phyloP scores from a whole-genome alignment of 1,140 invertebrate species.

The Zophobas atratus region DNA sequence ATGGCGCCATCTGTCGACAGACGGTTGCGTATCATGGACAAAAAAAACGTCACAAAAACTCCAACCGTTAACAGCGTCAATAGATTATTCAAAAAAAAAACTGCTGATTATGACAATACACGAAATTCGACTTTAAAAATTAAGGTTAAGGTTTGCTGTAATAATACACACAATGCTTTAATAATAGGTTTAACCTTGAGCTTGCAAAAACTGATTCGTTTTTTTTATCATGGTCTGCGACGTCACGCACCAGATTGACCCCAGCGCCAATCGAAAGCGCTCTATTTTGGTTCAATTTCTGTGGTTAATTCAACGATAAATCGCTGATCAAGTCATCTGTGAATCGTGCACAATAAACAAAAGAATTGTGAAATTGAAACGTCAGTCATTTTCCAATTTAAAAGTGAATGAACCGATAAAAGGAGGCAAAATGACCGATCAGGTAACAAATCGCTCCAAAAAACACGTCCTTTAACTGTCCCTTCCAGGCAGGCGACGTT shows the following conservation, averaged over 20 bases:
- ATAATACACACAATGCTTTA: no score
- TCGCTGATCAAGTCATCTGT: slow-evolving; percentile 2
- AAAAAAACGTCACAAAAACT: no score
- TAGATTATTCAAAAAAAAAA: no score
- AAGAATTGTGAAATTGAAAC: slow-evolving; percentile 30
- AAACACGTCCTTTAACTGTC: background rate
- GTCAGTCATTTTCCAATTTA: slow-evolving; percentile 12
- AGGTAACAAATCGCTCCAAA: slow-evolving; percentile 13
- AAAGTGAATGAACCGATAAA: slow-evolving; percentile 28
- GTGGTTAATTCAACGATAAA: slow-evolving; percentile 12
- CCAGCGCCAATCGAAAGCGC: background rate
- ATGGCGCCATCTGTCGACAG: slow-evolving; percentile 7
- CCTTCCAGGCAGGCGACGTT: slow-evolving; percentile 6
- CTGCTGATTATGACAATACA: no score
- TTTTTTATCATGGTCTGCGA: background rate
- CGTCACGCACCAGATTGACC: slow-evolving; percentile 3
- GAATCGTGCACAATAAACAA: slow-evolving; percentile 1
- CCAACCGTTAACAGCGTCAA: no score
- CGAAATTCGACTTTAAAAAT: no score
- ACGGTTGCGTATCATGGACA: no score
- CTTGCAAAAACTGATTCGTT: no score
- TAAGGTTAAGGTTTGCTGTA: no score
- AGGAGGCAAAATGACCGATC: slow-evolving; percentile 31
- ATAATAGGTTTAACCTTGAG: no score
- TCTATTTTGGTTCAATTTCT: slow-evolving; percentile 10